Evolutionary conservation across 2,888 invertebrate genomes (phyloP), one percentile per base, ranked within the genome.

Genomic region (Cephus pygmeus): DNA sequence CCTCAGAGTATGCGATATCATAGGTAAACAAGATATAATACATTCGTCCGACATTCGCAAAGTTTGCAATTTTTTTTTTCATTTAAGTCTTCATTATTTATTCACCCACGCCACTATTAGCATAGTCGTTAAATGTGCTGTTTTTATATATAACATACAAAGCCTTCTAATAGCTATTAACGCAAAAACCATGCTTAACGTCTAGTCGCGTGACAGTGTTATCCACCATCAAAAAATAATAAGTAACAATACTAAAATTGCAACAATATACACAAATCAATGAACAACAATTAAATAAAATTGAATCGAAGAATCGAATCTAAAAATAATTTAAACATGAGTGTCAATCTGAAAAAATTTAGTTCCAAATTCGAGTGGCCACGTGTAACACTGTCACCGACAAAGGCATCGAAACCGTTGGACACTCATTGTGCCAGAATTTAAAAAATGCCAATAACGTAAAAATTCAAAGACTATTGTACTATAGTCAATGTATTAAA

Each of bases 1-100:
- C 82, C 81, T 82, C 82, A 73, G 82, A 81, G 82, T 80, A 79
- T 80, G 80, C 81, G 81, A 81, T 81, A 76, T 80, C 79, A 80
- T 76, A 77, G 79, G 80, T 69, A 75, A 77, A 78, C 77, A 75
- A 71, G 71, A 12, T 71, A 73, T 35, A 69, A 76, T n/a, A 69
- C 75, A 77, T 69, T 23, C 77, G 76, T 79, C 76, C 76, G 36
- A 75, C 3, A 80, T 34, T 35, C 33, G 68, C 73, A 75, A 56
- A 73, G 23, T 73, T 76, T 73, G 36, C 73, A 69, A 73, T 56
- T 23, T 33, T 31, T 33, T 30, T 6, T 71, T 11, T 1, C 31
- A 31, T 12, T 71, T 33, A 11, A 69, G 36, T 34, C 33, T 35
- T 56, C 79, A 68, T 75, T 68, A 71, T 73, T 69, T 77, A 35